These are phyloP conservation scores for Strix uralensis DNA, from an alignment of 2,113 vertebrate genomes.

Conservation along the genomic window DNA sequence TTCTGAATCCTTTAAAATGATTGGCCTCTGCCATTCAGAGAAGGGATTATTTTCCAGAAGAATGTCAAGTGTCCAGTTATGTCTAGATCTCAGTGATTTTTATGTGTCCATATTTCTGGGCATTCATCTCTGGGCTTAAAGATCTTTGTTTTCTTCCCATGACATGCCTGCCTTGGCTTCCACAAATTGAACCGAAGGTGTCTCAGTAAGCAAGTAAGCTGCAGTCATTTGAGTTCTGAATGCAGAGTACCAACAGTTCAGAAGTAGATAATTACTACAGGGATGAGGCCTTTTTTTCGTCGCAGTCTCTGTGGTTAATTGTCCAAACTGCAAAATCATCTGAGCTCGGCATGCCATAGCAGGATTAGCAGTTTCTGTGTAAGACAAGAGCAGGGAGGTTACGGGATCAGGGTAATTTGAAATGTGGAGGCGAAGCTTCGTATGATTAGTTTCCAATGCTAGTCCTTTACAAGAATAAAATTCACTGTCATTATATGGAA, in stretches of 20 bases:
- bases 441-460: neutral
- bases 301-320: neutral
- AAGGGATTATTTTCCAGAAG: neutral
- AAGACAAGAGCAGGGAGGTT: neutral
- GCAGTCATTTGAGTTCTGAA: neutral
- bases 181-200: neutral
- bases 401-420: neutral
- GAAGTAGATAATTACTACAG: neutral
- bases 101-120: neutral
- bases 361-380: neutral
- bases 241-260: accelerated
- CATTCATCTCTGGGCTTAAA: neutral
- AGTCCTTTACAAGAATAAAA: neutral
- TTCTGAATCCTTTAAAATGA: neutral
- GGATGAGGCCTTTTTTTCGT: neutral
- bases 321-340: neutral
- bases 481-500: accelerated
- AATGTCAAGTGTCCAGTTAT: neutral
- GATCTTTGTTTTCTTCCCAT: neutral
- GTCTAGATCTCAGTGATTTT: neutral
- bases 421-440: neutral
- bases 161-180: neutral
- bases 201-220: neutral
- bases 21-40: neutral
- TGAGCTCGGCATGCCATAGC: neutral